Base-by-base conservation (phyloP, 30 jellyfish, hydroid and myxozoan genomes). In the Phacellophora camtschatica region DNA sequence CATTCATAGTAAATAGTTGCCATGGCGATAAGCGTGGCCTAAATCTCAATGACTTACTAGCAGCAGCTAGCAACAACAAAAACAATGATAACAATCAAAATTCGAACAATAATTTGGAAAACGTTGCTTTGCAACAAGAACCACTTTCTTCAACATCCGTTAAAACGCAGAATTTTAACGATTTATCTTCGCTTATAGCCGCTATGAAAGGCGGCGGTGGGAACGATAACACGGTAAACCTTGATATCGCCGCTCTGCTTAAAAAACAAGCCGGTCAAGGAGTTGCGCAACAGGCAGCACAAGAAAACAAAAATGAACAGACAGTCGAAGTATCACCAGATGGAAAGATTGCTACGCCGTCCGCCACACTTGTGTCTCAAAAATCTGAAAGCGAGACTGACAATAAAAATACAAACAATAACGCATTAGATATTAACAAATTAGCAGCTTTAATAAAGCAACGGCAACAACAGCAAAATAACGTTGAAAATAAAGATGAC, bases 111-210 rank as follows among this genome's bases (percentile, higher is more conserved):
- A 85, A 72, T 8, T 83, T 59, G 23, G 42, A 39, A 29, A 58
- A 19, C 48, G 58, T 65, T 25, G 42, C 67, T 1, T 43, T 57
- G 11, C 70, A 66, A 53, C 66, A 42, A 43, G 36, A 62, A 19
- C 64, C 79, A 20, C 62, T 71, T 50, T 63, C 89, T 12, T 23
- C 84, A 3, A 84, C 95, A 62, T 75, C 95, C n/a, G 88, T 74
- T 31, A 84, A 84, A 41, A 84, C 95, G 72, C 95, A 84, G 28
- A 89, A 84, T 34, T 84, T 71, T 33, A 24, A 51, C 64, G 95
- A 84, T 39, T 48, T 84, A 23, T 72, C 75, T 41, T 84, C 95
- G 32, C 75, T 84, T 1, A 49, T 84, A 0, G 56, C 85, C 12
- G 86, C 86, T n/a, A 74, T 84, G 85, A 81, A 68, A 19, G 68